Evolutionary conservation across 2,888 invertebrate genomes (phyloP).

Genomic region (Eulithis testata): DNA sequence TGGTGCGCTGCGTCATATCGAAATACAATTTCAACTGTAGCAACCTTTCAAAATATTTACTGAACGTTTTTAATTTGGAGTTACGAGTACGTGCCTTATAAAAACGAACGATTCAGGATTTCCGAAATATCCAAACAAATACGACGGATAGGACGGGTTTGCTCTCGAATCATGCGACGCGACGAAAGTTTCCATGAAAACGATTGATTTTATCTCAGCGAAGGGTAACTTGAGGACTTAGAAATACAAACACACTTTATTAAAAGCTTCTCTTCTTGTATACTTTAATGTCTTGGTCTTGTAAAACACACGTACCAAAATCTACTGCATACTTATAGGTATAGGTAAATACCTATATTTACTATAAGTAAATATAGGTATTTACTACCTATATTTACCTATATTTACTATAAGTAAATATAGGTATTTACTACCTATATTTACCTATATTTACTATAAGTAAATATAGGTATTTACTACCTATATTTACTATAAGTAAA

Average conservation of each 20-base stretch:
- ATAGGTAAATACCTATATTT: too few species aligned
- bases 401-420: too few species aligned
- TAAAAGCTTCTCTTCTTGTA: conserved; percentile 6
- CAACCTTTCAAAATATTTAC: conserved; percentile 76
- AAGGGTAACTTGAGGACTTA: conserved; percentile 26
- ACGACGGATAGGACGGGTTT: conserved; percentile 14
- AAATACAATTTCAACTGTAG: conserved; percentile 78
- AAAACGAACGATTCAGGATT: conserved; percentile 43
- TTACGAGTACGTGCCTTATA: conserved; percentile 47
- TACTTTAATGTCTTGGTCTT: conserved; percentile 6
- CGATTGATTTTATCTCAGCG: conserved; percentile 35
- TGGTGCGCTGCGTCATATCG: conserved; percentile 73
- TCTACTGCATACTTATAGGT: too few species aligned
- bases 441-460: too few species aligned
- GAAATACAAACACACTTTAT: conserved; percentile 24
- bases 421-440: too few species aligned
- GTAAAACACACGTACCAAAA: background rate
- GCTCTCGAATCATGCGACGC: conserved; percentile 31
- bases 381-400: too few species aligned
- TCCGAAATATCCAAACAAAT: conserved; percentile 40
- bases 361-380: too few species aligned
- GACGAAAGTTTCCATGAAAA: conserved; percentile 30
- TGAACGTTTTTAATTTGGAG: conserved; percentile 74
- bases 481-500: too few species aligned
- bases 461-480: too few species aligned